Conservation (phyloP, 1,140 invertebrate species). For the Cotesia glomerata region DNA sequence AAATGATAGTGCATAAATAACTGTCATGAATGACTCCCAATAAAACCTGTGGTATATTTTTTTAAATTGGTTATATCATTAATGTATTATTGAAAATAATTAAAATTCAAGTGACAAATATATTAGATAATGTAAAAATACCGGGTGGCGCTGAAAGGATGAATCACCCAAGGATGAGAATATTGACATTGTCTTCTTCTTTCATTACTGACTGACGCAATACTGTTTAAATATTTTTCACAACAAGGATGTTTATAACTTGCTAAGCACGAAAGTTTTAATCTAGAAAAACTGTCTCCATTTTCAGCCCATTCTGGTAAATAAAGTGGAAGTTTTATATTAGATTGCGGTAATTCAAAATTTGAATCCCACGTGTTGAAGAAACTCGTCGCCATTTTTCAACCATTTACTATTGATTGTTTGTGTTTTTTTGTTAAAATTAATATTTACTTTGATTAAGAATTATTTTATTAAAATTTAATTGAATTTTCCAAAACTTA, state of each 20-base stretch:
- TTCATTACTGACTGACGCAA: conserved; percentile 43
- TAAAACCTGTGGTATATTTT: conserved; percentile 42
- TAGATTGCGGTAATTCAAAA: background rate
- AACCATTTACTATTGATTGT: background rate
- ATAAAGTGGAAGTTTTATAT: conserved; percentile 13
- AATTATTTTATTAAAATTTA: no score
- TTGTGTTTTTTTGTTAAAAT: no score
- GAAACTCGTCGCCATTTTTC: background rate
- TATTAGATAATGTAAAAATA: conserved; percentile 22
- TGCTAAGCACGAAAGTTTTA: conserved; percentile 25
- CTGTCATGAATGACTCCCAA: conserved; percentile 52
- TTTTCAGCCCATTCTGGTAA: conserved; percentile 9
- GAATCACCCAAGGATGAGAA: conserved; percentile 50
- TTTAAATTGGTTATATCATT: background rate
- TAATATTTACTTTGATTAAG: no score
- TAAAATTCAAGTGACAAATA: background rate
- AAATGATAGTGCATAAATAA: conserved; percentile 46
- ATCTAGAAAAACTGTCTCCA: background rate
- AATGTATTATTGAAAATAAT: background rate
- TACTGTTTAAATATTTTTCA: conserved; percentile 41
- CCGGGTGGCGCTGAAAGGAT: conserved; percentile 54
- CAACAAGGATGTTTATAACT: conserved; percentile 42
- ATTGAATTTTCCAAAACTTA: no score
- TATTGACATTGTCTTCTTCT: conserved; percentile 38
- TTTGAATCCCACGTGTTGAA: background rate